Base-by-base conservation (phyloP, 1,140 invertebrate species). In the Lepidurus arcticus region DNA sequence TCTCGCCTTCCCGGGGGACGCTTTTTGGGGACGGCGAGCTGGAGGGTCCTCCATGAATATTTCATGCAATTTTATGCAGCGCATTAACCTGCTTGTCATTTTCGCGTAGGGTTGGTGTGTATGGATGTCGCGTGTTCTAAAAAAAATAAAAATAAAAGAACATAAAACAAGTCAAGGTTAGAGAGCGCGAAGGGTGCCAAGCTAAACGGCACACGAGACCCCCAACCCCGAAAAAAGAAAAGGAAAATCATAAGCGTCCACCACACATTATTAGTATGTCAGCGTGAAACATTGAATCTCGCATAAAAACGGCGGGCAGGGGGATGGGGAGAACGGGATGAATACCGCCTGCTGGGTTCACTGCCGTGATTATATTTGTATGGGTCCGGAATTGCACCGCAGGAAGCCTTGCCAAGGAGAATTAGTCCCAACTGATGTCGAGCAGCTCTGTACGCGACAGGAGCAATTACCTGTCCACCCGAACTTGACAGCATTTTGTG, bases 21-120 rank as follows among this genome's bases (percentile, higher is more conserved):
- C 53, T 13, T 21, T 65, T 65, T 65, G 53, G 53, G 7, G 13
- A 7, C 53, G 53, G 53, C 53, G 21, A 65, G 53, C 6, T 65
- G 21, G 13, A 47, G 13, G 34, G 24, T 47, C 44, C n/a, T 43
- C 34, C 76, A 76, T 76, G 76, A 76, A 76, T 76, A 76, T 76
- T 76, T 76, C 76, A 76, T 76, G 76, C 76, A 76, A 76, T 76
- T 76, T 65, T 65, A 65, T 76, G 76, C 44, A 76, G 44, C 65
- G 53, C 76, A 76, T 76, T 76, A 76, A 65, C 76, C 45, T 53
- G 65, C 42, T 76, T 76, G 76, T 76, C 76, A 76, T 76, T 76
- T 76, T 65, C 76, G 76, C 76, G 45, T 26, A 11, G 42, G 13
- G 42, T 34, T 76, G 65, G 45, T 76, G 65, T 65, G 45, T 42